Evolutionary conservation across 2,888 invertebrate genomes (phyloP).

Genomic region (Ashinkailepas kermadecensis): DNA sequence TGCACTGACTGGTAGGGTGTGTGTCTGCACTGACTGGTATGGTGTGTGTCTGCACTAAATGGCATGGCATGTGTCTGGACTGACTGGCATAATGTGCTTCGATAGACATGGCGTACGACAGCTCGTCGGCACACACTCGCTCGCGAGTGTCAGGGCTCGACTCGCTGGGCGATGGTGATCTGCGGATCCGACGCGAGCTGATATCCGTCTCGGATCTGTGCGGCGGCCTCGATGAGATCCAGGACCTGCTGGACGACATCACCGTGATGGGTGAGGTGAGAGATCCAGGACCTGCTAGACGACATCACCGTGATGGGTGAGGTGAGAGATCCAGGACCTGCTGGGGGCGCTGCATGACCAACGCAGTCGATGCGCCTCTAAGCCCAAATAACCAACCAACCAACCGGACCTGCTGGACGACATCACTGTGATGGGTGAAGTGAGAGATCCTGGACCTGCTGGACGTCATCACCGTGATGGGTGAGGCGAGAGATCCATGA

Average conservation of each 20-base stretch:
- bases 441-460: not conserved
- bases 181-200: conserved; percentile 10
- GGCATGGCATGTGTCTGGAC: too few relatives aligned
- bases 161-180: conserved; percentile 9
- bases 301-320: not conserved
- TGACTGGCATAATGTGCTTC: too few relatives aligned
- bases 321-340: too few relatives aligned
- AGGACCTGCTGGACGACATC: conserved; percentile 22
- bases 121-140: conserved; percentile 6
- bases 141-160: conserved; percentile 11
- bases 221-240: conserved; percentile 3
- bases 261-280: conserved; percentile 5
- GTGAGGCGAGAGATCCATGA: not conserved
- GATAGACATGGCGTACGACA: conserved; percentile 1
- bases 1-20: too few relatives aligned
- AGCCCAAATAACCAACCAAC: too few relatives aligned
- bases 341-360: too few relatives aligned
- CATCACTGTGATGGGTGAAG: too few relatives aligned
- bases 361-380: too few relatives aligned
- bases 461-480: not conserved
- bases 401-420: not conserved
- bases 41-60: too few relatives aligned
- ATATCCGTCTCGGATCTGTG: conserved; percentile 20
- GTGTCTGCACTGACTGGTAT: too few relatives aligned
- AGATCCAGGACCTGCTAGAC: too few relatives aligned